phyloP scores from a whole-genome alignment of 2,797 vertebrate genomes.

The Labroides dimidiatus region DNA sequence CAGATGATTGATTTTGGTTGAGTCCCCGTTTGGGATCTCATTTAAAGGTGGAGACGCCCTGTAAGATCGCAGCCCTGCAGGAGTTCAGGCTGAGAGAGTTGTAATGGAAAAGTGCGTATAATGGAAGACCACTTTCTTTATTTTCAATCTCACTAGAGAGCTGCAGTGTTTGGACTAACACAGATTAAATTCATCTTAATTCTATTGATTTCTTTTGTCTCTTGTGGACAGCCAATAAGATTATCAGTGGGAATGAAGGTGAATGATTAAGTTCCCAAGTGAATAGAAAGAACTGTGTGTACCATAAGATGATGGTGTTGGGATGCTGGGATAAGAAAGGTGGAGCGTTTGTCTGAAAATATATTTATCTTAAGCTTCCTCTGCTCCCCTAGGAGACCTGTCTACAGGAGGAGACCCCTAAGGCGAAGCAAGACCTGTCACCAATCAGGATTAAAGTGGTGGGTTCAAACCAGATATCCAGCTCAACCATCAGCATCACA shows the following conservation, averaged over 20 bases:
- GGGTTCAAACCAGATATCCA: conserved; percentile 44
- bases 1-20: conserved; percentile 47
- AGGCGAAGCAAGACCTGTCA: conserved; percentile 81
- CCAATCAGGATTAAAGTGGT: conserved; percentile 87
- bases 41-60: conserved; percentile 23
- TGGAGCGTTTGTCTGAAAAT: conserved; percentile 18
- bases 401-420: conserved; percentile 79
- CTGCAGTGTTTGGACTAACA: conserved; percentile 13
- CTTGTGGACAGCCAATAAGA: not conserved
- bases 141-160: conserved; percentile 34
- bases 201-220: conserved; percentile 26
- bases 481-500: not conserved
- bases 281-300: not conserved
- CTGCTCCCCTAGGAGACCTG: conserved; percentile 80
- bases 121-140: conserved; percentile 27
- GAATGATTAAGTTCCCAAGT: conserved; percentile 10
- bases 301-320: not conserved
- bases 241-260: conserved; percentile 26
- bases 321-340: not conserved
- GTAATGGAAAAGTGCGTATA: conserved; percentile 43
- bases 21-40: conserved; percentile 44
- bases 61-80: conserved; percentile 41
- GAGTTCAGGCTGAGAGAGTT: conserved; percentile 45
- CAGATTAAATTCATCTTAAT: conserved; percentile 15
- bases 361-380: conserved; percentile 18